These are phyloP conservation scores for Octodonta nipae DNA, from an alignment of 2,888 invertebrate genomes.

Conservation along the genomic window DNA sequence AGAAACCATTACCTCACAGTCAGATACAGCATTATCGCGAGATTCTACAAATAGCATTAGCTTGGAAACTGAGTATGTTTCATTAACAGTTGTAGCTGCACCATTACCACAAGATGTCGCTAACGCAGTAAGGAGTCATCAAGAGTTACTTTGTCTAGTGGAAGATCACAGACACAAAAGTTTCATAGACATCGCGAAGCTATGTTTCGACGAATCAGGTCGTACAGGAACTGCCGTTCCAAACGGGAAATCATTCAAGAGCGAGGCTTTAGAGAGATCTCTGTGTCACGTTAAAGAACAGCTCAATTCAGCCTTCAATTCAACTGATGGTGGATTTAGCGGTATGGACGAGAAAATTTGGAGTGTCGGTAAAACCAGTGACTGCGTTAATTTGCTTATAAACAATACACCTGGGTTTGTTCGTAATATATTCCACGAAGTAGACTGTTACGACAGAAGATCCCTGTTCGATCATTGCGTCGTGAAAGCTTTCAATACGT, in stretches of 20 bases:
- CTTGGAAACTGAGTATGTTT: slow-evolving; percentile 16
- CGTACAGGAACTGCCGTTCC: slow-evolving; percentile 1
- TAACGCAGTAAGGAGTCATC: slow-evolving; percentile 54
- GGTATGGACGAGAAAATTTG: slow-evolving; percentile 55
- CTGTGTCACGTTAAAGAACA: slow-evolving; percentile 37
- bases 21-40: slow-evolving; percentile 74
- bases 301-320: slow-evolving; percentile 46
- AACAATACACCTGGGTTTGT: slow-evolving; percentile 62
- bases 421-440: slow-evolving; percentile 40
- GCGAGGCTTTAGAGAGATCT: slow-evolving; percentile 16
- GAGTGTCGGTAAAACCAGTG: slow-evolving; percentile 82
- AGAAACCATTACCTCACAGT: slow-evolving; percentile 70
- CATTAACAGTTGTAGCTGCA: slow-evolving; percentile 59
- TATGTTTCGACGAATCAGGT: slow-evolving; percentile 17
- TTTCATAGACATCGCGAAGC: slow-evolving; percentile 21
- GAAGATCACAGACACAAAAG: slow-evolving; percentile 28
- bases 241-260: slow-evolving; percentile 21
- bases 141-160: slow-evolving; percentile 55
- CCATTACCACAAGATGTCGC: slow-evolving; percentile 64
- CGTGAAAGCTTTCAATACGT: slow-evolving; percentile 75
- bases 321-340: slow-evolving; percentile 33
- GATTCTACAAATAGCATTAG: slow-evolving; percentile 18
- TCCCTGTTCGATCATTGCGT: slow-evolving; percentile 63
- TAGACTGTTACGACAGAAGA: slow-evolving; percentile 39
- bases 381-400: slow-evolving; percentile 78